These are phyloP conservation scores for Eulemur rubriventer DNA, from an alignment of 2,797 vertebrate species.

Conservation along the genomic window DNA sequence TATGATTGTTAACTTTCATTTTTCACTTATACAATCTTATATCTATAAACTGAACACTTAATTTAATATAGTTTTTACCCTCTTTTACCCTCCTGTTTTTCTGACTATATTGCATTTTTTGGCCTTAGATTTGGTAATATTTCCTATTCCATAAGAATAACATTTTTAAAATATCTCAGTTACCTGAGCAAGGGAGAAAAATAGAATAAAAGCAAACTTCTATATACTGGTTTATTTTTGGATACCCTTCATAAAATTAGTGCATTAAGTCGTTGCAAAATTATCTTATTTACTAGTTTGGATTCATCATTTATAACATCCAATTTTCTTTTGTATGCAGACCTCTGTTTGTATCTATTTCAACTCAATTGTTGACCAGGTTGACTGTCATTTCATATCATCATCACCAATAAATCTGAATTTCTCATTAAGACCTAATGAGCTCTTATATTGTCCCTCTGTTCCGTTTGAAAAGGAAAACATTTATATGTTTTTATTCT, in stretches of 20 bases:
- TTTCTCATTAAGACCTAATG: constrained; percentile 73
- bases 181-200: background rate
- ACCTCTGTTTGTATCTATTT: constrained; percentile 21
- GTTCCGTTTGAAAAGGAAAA: constrained; percentile 67
- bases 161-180: background rate
- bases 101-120: background rate
- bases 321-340: background rate
- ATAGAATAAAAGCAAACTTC: background rate
- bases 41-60: background rate
- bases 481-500: constrained; percentile 64
- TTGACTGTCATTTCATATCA: constrained; percentile 58
- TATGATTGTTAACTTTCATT: background rate
- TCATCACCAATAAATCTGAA: constrained; percentile 71
- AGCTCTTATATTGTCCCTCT: constrained; percentile 66
- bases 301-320: background rate
- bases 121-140: background rate
- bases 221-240: background rate
- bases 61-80: background rate
- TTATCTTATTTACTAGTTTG: background rate
- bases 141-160: background rate
- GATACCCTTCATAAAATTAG: background rate
- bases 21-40: background rate
- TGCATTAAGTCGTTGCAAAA: background rate
- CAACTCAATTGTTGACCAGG: constrained; percentile 56
- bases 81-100: background rate